Evolutionary conservation across 2,797 vertebrate genomes (phyloP).

Genomic region (Jordanella pulchra): DNA sequence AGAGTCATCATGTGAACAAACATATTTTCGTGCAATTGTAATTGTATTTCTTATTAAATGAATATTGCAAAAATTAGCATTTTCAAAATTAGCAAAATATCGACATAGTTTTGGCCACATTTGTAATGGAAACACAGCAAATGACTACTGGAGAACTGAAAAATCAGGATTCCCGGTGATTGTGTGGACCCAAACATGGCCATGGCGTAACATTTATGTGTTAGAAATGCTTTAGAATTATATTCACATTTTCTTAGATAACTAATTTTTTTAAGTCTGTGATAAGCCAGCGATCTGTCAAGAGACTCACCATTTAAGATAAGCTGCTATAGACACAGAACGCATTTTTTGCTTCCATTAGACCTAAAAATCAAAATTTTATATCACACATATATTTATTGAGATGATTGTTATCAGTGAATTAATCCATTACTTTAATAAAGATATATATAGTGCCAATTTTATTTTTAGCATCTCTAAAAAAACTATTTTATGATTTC

Average conservation of each 20-base stretch:
- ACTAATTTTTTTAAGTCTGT: neutral
- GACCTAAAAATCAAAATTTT: neutral
- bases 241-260: neutral
- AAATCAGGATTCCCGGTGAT: neutral
- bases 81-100: no score
- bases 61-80: no score
- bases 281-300: neutral
- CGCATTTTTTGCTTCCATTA: neutral
- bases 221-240: neutral
- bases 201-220: neutral
- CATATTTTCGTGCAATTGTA: no score
- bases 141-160: neutral
- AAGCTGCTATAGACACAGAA: neutral
- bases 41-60: no score
- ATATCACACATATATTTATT: no score
- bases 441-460: neutral
- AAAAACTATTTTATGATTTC: neutral
- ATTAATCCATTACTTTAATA: no score
- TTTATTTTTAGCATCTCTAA: neutral
- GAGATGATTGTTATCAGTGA: no score
- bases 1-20: no score
- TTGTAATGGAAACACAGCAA: no score
- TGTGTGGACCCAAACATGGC: neutral
- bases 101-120: no score
- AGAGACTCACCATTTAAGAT: neutral